Base-by-base conservation (phyloP, 2,113 vertebrate species). In the Sorex araneus region DNA sequence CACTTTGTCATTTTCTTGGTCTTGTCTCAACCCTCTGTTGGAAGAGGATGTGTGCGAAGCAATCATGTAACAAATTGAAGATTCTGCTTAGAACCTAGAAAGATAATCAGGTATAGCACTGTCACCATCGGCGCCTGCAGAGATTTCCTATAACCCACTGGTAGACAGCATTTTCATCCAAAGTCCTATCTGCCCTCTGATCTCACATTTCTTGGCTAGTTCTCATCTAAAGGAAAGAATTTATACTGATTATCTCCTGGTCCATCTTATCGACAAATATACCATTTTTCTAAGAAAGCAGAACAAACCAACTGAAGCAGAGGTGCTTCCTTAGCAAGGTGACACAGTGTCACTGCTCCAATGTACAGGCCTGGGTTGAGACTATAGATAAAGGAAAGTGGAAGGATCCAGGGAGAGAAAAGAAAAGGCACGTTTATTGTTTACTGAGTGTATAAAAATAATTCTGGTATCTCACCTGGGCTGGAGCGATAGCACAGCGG, bases 181-280 rank as follows among this genome's bases (percentile, higher is more conserved):
- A 9, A 60, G 19, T 43, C 47, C 73, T 88, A 84, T 64, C 91
- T 92, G 7, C 43, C 50, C 10, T 75, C 36, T 73, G 28, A 57
- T 82, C 43, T 40, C 32, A 73, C 67, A 54, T 69, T 50, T 81
- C 60, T 67, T 60, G 21, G 45, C 71, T 91, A 50, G 47, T 80
- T 95, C 40, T 71, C 73, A 70, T 69, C 10, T 67, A 64, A 74
- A 32, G 8, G 78, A 78, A 54, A 27, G 18, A 80, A 74, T 21
- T 82, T 80, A 73, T 36, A 94, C 11, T n/a, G 69, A 89, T 66
- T 43, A 81, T 84, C 57, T 94, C 32, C 27, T 47, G 12, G 27
- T 36, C 77, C 74, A 93, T 74, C 69, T 92, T 84, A 89, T 64
- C 67, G 83, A 57, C 73, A 89, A 89, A 87, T 32, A n/a, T 30